Conservation (phyloP, 2,888 invertebrate genomes). For the Gasteruption jaculator region DNA sequence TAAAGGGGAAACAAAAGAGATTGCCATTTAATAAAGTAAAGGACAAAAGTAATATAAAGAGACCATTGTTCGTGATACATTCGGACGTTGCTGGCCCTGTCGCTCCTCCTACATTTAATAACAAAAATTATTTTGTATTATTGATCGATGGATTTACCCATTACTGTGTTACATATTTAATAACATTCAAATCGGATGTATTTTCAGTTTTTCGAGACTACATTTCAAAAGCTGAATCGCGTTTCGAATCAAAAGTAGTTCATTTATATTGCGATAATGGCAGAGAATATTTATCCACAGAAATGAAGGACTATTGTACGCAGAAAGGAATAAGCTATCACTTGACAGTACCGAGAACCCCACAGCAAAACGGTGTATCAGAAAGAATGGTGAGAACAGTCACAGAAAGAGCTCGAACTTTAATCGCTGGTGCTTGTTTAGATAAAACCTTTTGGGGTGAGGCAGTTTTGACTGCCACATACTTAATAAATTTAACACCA, state of each 20-base stretch:
- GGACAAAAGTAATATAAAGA: conserved; percentile 12
- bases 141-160: conserved; percentile 22
- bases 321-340: conserved; percentile 38
- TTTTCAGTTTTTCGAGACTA: too few relatives aligned
- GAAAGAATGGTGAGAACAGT: conserved; percentile 39
- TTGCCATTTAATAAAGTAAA: too few relatives aligned
- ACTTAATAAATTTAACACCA: conserved; percentile 42
- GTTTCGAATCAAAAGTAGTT: too few relatives aligned
- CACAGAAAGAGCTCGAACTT: conserved; percentile 15
- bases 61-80: conserved; percentile 19
- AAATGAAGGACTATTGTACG: too few relatives aligned
- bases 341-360: conserved; percentile 44
- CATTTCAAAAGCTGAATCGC: too few relatives aligned
- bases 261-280: too few relatives aligned
- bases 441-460: conserved; percentile 18
- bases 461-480: conserved; percentile 37
- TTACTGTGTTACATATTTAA: conserved; percentile 16
- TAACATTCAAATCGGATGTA: conserved; percentile 19
- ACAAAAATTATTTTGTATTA: conserved; percentile 20
- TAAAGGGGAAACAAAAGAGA: too few relatives aligned
- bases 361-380: conserved; percentile 42
- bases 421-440: conserved; percentile 11
- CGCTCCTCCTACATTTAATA: conserved; percentile 18
- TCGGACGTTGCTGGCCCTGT: conserved; percentile 20
- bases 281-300: too few relatives aligned